Evolutionary conservation across 2,888 invertebrate genomes (phyloP), one percentile per base, ranked within the genome.

Genomic region (Tenthredo amoena): DNA sequence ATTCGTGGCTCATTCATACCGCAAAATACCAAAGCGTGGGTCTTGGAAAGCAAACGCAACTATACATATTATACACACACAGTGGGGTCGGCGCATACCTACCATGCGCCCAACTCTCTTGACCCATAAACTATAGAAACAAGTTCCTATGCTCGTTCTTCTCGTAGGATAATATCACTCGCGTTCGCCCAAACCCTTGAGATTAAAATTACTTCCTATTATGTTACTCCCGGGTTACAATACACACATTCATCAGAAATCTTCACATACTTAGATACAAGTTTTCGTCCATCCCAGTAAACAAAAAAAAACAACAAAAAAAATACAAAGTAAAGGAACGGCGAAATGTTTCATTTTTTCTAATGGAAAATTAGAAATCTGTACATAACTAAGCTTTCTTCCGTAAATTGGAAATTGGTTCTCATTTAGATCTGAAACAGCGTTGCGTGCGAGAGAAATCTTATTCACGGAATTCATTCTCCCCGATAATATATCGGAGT

Each of bases 91-190:
- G 62, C 68, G 68, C 68, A 58, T 58, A 58, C 50, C 37, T 21
- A 26, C 68, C 74, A 77, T 81, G 50, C 84, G 43, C 77, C 77
- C 58, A 77, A 77, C 83, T 88, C 87, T 89, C 88, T 88, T 90
- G 89, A 90, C 90, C 90, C 89, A 91, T 90, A 91, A 91, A 91
- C 84, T 89, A 89, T 89, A 89, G 89, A 89, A 91, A 91, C 91
- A 88, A 89, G 91, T 91, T 90, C 82, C 34, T 77, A 31, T 31
- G 15, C 37, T n/a, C 43, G 26, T 21, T 18, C 40, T 18, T 74
- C 40, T 74, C n/a, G n/a, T 74, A 74, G 74, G 15, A 47, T 47
- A 47, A 47, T 47, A 47, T 47, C 47, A 47, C 58, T 58, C 58
- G 26, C 43, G 47, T 47, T 43, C 50, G 47, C 47, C 47, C 58